Evolutionary conservation across 2,797 vertebrate genomes (phyloP), one percentile per base, ranked within the genome.

Genomic region (Cygnus olor): DNA sequence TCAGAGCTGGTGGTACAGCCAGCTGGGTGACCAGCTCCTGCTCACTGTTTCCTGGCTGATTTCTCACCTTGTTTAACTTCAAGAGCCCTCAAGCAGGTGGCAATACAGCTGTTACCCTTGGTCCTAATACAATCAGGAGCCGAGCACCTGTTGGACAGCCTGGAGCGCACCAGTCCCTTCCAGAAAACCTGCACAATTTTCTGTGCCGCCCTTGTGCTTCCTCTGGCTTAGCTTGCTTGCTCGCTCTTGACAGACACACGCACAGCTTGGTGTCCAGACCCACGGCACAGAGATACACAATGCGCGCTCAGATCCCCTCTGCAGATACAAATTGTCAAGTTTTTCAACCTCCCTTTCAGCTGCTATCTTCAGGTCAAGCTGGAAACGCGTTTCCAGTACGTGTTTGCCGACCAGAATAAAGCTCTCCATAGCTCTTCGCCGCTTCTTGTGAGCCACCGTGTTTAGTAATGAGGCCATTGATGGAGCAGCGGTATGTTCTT

Each of bases 381-480:
- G 92, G 87, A 83, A 93, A 74, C 18, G 34, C 66, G 28, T 86
- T 93, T 88, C 36, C 66, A 80, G 12, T 17, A 20, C 1, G 0
- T 45, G 45, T 70, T 45, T 74, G 57, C n/a, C 57, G 25, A 68
- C 42, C 84, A 72, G 68, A 53, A 76, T 76, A 54, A 91, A 93
- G 66, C 49, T 87, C 73, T 71, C 49, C 80, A 24, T 56, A 0
- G 0, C 42, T 69, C 40, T 44, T 34, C 7, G 58, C 47, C 0
- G 2, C 54, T 91, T 74, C 90, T 69, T 21, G 66, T 3, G 14
- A 89, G 64, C 70, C 80, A 5, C 22, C 45, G 88, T 11, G 12
- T 8, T 70, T 78, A 13, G 88, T 65, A 91, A 94, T 10, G 84
- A 94, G 89, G 94, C 95, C 92, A 92, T 21, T 90, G 90, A 84